Base-by-base conservation (phyloP, 2,797 vertebrate species). In the Diplodus sargus region DNA sequence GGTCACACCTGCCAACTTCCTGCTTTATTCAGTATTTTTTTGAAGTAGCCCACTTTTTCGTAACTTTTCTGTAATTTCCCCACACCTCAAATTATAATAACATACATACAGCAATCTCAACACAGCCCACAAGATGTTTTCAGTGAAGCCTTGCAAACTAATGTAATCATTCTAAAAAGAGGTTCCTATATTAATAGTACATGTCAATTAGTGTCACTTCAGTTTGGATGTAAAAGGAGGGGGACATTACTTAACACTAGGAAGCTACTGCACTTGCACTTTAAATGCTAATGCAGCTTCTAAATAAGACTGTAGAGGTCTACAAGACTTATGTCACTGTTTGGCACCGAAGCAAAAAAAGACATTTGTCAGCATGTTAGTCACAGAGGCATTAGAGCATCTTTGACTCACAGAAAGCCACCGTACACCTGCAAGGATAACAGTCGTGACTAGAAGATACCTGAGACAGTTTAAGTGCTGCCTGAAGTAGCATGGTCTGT, bases 1-100 rank as follows among this genome's bases (percentile, higher is more conserved):
- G 57, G 70, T 85, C 63, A 72, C 51, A 81, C 18, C 47, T 77
- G 70, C 15, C 75, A 82, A 30, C 42, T 59, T 18, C 12, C 43
- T 22, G 15, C 7, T 54, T 51, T 70, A 69, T 52, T 2, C 15
- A 15, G 1, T 8, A 48, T 12, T 1, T 14, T 18, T 68, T 73
- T 4, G 51, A 61, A 71, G 5, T 3, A 25, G 14, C 53, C 73
- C 1, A 13, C 5, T 56, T 73, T 18, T 22, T 22, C 18, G 7
- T n/a, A 54, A 53, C 5, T 71, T 72, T 67, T 67, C 23, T 53
- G 12, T 45, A 12, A 63, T 43, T 69, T 49, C 20, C 2, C 43
- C 8, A 39, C 47, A 11, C 11, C 17, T 43, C 3, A 28, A 18
- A 11, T 34, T 34, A 25, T 43, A 67, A 2, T 20, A 34, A 43